phyloP scores from a whole-genome alignment of 2,113 vertebrate species.

The Gallinago paraguaiae region DNA sequence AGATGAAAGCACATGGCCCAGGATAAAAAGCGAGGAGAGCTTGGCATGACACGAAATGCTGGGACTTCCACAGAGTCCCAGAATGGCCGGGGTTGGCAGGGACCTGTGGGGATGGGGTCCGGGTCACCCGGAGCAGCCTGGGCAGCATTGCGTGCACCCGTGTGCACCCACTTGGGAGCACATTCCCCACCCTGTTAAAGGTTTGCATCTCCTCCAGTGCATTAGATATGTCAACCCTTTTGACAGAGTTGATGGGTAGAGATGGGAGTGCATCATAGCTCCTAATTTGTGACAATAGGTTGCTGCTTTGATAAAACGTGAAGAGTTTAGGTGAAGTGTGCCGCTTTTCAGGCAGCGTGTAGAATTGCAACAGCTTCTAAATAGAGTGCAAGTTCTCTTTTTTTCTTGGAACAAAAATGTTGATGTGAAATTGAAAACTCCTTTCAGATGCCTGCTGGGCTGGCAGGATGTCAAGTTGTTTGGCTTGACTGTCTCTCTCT shows the following conservation, averaged over 20 bases:
- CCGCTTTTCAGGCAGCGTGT: neutral
- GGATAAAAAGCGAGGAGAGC: neutral
- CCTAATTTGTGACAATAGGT: neutral
- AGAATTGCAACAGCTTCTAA: neutral
- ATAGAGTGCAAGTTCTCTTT: constrained; percentile 22
- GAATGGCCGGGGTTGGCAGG: neutral
- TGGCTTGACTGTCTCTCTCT: constrained; percentile 13
- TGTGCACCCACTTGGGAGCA: neutral
- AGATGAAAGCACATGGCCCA: neutral
- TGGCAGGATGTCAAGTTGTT: constrained; percentile 12
- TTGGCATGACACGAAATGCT: neutral
- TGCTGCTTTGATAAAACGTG: neutral
- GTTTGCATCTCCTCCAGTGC: neutral
- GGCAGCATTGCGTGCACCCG: neutral
- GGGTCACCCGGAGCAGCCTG: neutral
- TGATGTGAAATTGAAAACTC: constrained; percentile 58
- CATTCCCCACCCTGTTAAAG: neutral
- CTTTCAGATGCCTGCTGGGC: constrained; percentile 24
- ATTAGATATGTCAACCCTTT: neutral
- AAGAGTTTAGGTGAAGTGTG: neutral
- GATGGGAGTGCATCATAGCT: neutral
- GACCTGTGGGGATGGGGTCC: neutral
- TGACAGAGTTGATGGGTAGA: neutral
- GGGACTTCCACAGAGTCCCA: neutral
- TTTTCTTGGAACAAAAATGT: constrained; percentile 8